Evolutionary conservation across 1,140 invertebrate genomes (phyloP).

Genomic region (Chrysopa pallens): DNA sequence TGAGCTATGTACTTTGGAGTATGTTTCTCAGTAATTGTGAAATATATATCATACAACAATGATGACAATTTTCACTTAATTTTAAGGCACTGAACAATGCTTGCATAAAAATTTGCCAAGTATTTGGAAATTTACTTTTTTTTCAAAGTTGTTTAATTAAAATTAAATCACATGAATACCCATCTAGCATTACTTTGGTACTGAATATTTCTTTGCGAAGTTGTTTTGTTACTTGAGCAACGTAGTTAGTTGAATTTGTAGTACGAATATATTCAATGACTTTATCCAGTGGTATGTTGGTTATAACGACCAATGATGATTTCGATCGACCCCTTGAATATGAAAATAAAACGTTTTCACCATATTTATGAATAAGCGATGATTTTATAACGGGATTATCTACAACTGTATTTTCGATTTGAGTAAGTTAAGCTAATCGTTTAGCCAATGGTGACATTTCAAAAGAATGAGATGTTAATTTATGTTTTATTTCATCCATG

Average conservation of each 20-base stretch:
- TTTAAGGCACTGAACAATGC: conserved; percentile 4
- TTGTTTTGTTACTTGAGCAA: conserved; percentile 1
- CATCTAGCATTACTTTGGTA: conserved; percentile 4
- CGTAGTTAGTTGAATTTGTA: conserved; percentile 3
- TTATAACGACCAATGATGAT: conserved; percentile 5
- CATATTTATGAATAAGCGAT: conserved; percentile 5
- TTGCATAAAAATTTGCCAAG: conserved; percentile 2
- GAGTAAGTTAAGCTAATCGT: conserved; percentile 5
- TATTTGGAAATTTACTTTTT: conserved; percentile 1
- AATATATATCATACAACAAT: conserved; percentile 6
- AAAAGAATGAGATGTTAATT: conserved; percentile 5
- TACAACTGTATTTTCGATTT: conserved; percentile 4
- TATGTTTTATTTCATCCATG: conserved; percentile 5
- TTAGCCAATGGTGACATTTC: conserved; percentile 5
- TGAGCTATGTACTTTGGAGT: conserved; percentile 6
- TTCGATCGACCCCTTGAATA: conserved; percentile 4
- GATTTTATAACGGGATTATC: conserved; percentile 5
- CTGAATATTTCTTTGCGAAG: conserved; percentile 4
- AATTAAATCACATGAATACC: conserved; percentile 4
- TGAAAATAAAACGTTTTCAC: conserved; percentile 7
- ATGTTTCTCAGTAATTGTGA: conserved; percentile 6
- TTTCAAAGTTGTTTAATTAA: conserved; percentile 2
- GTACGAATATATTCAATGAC: conserved; percentile 5
- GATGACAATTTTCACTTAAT: conserved; percentile 3
- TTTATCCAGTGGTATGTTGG: conserved; percentile 4